Evolutionary conservation across 2,797 vertebrate species (phyloP).

Genomic region (Borostomias antarcticus): DNA sequence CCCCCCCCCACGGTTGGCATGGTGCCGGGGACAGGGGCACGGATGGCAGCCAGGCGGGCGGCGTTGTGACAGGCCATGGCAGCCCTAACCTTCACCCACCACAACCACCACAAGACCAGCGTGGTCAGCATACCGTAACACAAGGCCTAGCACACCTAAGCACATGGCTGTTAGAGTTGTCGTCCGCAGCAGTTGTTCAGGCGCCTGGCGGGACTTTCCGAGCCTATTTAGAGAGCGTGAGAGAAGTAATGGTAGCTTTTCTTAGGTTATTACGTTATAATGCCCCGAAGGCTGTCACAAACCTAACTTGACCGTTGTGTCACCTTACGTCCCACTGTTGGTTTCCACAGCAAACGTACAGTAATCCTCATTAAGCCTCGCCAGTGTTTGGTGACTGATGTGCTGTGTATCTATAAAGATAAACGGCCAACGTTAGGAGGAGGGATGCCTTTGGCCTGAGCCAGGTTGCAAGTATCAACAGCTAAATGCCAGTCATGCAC

Average conservation of each 20-base stretch:
- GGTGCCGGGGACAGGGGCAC: slow-evolving; percentile 65
- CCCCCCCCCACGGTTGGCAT: no score
- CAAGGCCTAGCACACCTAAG: slow-evolving; percentile 48
- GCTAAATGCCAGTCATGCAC: neutral
- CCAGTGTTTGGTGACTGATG: slow-evolving; percentile 48
- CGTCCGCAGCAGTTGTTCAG: slow-evolving; percentile 37
- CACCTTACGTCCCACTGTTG: neutral
- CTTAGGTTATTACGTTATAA: slow-evolving; percentile 52
- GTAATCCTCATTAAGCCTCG: slow-evolving; percentile 50
- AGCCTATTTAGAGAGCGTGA: slow-evolving; percentile 54
- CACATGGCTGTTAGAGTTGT: slow-evolving; percentile 54
- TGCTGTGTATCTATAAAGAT: slow-evolving; percentile 41
- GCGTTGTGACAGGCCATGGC: slow-evolving; percentile 36
- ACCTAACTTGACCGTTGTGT: neutral
- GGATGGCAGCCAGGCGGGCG: slow-evolving; percentile 59
- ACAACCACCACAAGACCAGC: slow-evolving; percentile 38
- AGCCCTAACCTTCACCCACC: slow-evolving; percentile 41
- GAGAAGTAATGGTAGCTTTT: slow-evolving; percentile 37
- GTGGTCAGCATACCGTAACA: slow-evolving; percentile 51
- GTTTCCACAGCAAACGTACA: slow-evolving; percentile 10
- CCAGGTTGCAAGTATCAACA: neutral
- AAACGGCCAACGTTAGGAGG: slow-evolving; percentile 57
- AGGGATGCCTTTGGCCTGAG: slow-evolving; percentile 24
- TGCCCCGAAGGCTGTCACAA: neutral
- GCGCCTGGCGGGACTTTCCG: slow-evolving; percentile 54